Evolutionary conservation across 2,888 invertebrate species (phyloP).

Genomic region (Xestia xanthographa): DNA sequence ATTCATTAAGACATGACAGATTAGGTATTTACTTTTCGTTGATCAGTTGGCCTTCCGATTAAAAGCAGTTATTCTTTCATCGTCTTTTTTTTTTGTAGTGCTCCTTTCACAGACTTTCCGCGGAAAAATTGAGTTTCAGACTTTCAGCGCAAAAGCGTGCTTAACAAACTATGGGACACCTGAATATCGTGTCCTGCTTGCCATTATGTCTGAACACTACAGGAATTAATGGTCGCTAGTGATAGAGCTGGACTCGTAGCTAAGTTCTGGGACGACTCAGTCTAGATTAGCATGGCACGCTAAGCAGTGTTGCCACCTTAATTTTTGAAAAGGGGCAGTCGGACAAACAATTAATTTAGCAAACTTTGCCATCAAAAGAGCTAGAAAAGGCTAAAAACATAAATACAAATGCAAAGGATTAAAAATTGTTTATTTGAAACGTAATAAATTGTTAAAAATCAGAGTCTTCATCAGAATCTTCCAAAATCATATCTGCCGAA

Average conservation of each 20-base stretch:
- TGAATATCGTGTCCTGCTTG: not conserved
- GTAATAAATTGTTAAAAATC: too few relatives aligned
- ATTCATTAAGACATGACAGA: not conserved
- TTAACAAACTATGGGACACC: not conserved
- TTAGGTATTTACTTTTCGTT: constrained; percentile 15
- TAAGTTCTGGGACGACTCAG: not conserved
- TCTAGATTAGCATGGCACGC: not conserved
- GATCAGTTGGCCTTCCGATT: not conserved
- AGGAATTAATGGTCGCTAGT: not conserved
- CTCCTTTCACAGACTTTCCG: not conserved
- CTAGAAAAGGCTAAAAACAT: too few relatives aligned
- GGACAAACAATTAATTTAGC: too few relatives aligned
- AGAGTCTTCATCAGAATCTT: too few relatives aligned
- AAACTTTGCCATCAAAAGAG: too few relatives aligned
- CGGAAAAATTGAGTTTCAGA: not conserved
- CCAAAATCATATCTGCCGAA: too few relatives aligned
- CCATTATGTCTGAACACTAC: not conserved
- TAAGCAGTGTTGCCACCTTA: too few relatives aligned
- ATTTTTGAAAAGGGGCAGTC: too few relatives aligned
- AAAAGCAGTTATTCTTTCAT: not conserved
- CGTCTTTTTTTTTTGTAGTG: not conserved
- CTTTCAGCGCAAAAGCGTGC: not conserved
- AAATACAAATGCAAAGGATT: too few relatives aligned
- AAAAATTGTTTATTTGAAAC: too few relatives aligned
- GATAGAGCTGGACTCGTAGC: not conserved